Evolutionary conservation across 2,888 invertebrate species (phyloP).

Genomic region (Cremastinae sp.): DNA sequence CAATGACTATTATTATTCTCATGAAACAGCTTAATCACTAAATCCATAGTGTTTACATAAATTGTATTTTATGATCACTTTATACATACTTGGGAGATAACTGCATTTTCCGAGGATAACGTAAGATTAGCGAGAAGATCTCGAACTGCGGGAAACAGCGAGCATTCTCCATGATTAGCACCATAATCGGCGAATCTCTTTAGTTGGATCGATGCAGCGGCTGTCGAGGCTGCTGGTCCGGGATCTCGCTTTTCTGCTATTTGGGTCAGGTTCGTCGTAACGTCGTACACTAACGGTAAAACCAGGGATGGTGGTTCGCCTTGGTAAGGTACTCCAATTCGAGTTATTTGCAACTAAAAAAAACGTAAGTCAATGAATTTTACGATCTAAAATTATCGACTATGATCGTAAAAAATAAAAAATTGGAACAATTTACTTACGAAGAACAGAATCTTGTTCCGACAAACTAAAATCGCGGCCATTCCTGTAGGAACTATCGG

Average conservation of each 20-base stretch:
- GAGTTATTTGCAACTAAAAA: slow-evolving; percentile 87
- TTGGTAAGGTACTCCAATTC: slow-evolving; percentile 84
- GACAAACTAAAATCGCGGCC: slow-evolving; percentile 91
- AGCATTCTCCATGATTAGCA: slow-evolving; percentile 87
- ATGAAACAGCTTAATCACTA: no score
- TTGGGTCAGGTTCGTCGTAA: slow-evolving; percentile 91
- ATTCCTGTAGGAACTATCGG: slow-evolving; percentile 95
- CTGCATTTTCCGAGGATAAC: slow-evolving; percentile 89
- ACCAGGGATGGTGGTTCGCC: slow-evolving; percentile 89
- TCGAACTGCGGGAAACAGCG: slow-evolving; percentile 94
- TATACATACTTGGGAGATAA: slow-evolving; percentile 77
- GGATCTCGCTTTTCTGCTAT: slow-evolving; percentile 91
- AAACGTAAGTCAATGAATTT: neutral
- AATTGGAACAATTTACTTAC: slow-evolving; percentile 82
- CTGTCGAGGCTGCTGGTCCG: slow-evolving; percentile 82
- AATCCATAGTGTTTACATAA: no score
- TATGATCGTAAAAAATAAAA: neutral
- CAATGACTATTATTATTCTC: no score
- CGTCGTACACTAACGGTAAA: slow-evolving; percentile 94
- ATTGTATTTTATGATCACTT: neutral
- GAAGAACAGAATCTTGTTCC: slow-evolving; percentile 95
- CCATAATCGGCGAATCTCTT: slow-evolving; percentile 89
- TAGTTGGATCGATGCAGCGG: slow-evolving; percentile 85
- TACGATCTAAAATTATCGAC: neutral
- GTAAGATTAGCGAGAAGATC: slow-evolving; percentile 92